phyloP scores from a whole-genome alignment of 2,113 vertebrate genomes.

The Nycticebus coucang region DNA sequence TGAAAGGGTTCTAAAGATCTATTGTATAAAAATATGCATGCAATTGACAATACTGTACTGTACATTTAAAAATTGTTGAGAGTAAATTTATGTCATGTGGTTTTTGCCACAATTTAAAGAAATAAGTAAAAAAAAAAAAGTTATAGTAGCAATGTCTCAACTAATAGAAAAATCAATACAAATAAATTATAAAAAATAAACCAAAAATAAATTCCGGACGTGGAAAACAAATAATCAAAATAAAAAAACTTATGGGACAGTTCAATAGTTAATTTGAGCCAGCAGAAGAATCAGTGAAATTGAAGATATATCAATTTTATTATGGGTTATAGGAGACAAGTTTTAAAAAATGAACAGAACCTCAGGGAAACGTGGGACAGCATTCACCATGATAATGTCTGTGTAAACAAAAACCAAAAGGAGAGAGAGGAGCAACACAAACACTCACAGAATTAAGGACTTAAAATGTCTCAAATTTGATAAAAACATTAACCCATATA shows the following conservation, averaged over 20 bases:
- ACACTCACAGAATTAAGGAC: neutral
- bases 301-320: neutral
- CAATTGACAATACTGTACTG: neutral
- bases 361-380: neutral
- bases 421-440: neutral
- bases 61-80: neutral
- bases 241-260: neutral
- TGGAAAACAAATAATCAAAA: neutral
- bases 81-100: neutral
- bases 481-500: neutral
- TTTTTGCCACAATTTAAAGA: neutral
- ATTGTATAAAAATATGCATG: neutral
- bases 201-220: neutral
- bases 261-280: neutral
- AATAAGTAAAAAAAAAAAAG: neutral
- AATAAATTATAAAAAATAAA: neutral
- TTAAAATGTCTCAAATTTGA: neutral
- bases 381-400: neutral
- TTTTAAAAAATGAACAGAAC: neutral
- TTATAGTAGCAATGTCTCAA: neutral
- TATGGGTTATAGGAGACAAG: too few relatives aligned
- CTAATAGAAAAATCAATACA: neutral
- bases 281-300: neutral
- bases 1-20: neutral
- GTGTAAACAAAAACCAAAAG: neutral